Evolutionary conservation across 2,797 vertebrate species (phyloP), one percentile per base, ranked within the genome.

Genomic region (Pantherophis alleghaniensis): DNA sequence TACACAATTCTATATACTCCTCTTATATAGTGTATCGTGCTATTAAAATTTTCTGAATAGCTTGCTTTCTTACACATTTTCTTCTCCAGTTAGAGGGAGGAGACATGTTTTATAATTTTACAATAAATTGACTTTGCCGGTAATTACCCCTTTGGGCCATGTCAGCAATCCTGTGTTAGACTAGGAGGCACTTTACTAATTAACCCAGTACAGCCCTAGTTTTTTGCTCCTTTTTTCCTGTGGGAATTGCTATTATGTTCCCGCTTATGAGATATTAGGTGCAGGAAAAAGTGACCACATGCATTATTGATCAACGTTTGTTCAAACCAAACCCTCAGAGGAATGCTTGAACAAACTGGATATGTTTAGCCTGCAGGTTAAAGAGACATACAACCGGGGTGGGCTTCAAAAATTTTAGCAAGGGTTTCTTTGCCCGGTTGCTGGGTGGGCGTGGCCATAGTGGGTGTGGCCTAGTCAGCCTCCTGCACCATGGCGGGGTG

Each of bases 221-320:
- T 20, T 20, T 60, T 94, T 93, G 56, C 69, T 53, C 16, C 20
- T 94, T 90, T 87, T 66, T 94, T 92, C 91, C 91, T 56, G 55
- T 0, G 47, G 32, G 92, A 95, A 92, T 18, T 86, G 51, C n/a
- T 90, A 28, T 87, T 89, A 18, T 61, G 5, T 90, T 92, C 56
- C 47, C 24, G 4, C 89, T 94, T 94, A 47, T 63, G 7, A 60
- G 66, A 53, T 92, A 18, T 88, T 89, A 60, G n/a, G 53, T 74
- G 4, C 9, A 37, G 87, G 92, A 92, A 63, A 10, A 87, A 51
- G 13, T 69, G 56, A 66, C 91, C 92, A 12, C 55, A 88, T 13
- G 24, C 60, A 55, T 93, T 83, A 63, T 42, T 91, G 51, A 9
- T 86, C 69, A 66, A n/a, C 57, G 91, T 42, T 87, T 61, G 12